Evolutionary conservation across 2,113 vertebrate genomes (phyloP), one percentile per base, ranked within the genome.

Genomic region (Jaculus jaculus): DNA sequence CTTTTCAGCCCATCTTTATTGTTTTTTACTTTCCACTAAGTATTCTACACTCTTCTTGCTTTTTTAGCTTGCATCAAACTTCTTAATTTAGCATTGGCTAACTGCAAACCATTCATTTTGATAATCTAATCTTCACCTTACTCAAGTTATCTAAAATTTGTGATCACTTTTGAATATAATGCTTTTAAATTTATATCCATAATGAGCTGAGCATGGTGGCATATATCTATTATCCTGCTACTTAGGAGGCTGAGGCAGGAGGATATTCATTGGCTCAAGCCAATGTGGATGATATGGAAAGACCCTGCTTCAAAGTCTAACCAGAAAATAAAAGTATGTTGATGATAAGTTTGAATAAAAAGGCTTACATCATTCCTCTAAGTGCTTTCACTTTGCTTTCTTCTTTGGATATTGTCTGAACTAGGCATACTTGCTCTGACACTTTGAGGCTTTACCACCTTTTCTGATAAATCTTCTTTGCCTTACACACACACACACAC

Each of bases 11-110:
- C n/a, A n/a, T 69, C 89, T 54, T 85, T 95, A 47, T 81, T 73
- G 58, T 78, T 91, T 95, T 94, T 91, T 87, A 89, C 89, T 84
- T 96, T 91, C 34, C 32, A 87, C 87, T 81, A 81, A 95, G 87
- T 51, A 58, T 79, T 34, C 68, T 51, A 16, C 86, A 81, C 9
- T 84, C 63, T 15, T 93, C 72, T 91, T 91, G 75, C 47, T 84
- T 95, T 86, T 92, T 51, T 78, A 95, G 32, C 37, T 94, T 91
- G 21, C 65, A 66, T 23, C 78, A 77, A 91, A 73, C 68, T 88
- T 86, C 10, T 95, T 94, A 92, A 78, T 84, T 87, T 78, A 73
- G 47, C 68, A 82, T 78, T 84, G 68, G 81, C 88, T 91, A 95
- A 68, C 26, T 47, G n/a, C n/a, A n/a, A n/a, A n/a, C n/a, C n/a